phyloP scores from a whole-genome alignment of 2,888 invertebrate genomes.

The Apotomis capreana region DNA sequence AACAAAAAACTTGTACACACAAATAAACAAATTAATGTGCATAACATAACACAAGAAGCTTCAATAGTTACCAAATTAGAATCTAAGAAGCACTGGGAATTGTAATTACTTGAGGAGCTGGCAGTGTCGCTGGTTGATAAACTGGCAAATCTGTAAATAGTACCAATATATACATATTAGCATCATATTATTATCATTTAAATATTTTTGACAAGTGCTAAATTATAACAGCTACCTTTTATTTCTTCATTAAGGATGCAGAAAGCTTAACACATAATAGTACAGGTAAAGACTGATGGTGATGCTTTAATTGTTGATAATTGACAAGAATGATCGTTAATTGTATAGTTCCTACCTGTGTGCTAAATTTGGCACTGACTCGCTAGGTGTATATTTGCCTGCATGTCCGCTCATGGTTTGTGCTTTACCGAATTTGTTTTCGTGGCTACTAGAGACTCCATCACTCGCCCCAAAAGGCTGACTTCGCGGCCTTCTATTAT shows the following conservation, averaged over 20 bases:
- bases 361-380: constrained; percentile 81
- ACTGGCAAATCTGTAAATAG: constrained; percentile 85
- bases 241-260: not conserved
- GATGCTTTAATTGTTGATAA: constrained; percentile 7
- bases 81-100: constrained; percentile 75
- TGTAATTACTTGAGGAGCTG: constrained; percentile 72
- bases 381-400: constrained; percentile 91
- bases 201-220: not conserved
- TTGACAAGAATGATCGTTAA: constrained; percentile 15
- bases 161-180: not conserved
- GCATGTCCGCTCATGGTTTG: constrained; percentile 91
- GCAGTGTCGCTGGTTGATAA: constrained; percentile 83
- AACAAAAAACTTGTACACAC: constrained; percentile 11
- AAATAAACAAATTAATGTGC: constrained; percentile 9
- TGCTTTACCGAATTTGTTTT: constrained; percentile 90
- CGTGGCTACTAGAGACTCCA: constrained; percentile 70
- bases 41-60: constrained; percentile 5
- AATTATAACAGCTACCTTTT: not conserved
- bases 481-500: constrained; percentile 82
- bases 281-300: not conserved
- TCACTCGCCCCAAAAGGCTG: constrained; percentile 74
- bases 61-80: constrained; percentile 65
- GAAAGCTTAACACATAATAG: not conserved
- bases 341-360: constrained; percentile 64
- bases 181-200: not conserved